These are phyloP conservation scores for Drosophila engyochracea DNA, from an alignment of 2,888 invertebrate genomes.

Conservation along the genomic window DNA sequence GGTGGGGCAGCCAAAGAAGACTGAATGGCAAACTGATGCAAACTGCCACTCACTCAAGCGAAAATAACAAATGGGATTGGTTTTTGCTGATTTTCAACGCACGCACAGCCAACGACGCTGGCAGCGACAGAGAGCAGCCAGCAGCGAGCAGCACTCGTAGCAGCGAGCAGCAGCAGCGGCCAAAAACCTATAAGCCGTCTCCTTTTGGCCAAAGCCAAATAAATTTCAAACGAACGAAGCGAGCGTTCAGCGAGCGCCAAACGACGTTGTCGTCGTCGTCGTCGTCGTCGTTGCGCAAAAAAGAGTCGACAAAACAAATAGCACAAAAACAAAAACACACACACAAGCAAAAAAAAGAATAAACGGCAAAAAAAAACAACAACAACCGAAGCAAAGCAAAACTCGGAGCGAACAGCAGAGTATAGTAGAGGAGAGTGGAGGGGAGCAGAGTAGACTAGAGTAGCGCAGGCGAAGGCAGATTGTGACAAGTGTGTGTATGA, in stretches of 20 bases:
- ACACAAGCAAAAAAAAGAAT: not conserved
- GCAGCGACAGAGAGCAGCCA: slow-evolving; percentile 54
- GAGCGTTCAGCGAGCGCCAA: slow-evolving; percentile 58
- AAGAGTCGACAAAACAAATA: slow-evolving; percentile 56
- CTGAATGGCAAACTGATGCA: slow-evolving; percentile 83
- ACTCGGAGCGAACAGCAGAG: slow-evolving; percentile 39
- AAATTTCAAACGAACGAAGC: slow-evolving; percentile 82
- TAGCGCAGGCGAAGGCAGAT: slow-evolving; percentile 46
- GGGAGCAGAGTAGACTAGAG: slow-evolving; percentile 44
- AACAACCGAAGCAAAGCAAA: slow-evolving; percentile 36
- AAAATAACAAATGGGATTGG: slow-evolving; percentile 86
- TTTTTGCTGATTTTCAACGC: slow-evolving; percentile 85
- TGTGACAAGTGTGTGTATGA: slow-evolving; percentile 82
- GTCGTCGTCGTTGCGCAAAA: slow-evolving; percentile 61
- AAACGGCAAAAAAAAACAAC: slow-evolving; percentile 16
- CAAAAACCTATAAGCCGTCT: slow-evolving; percentile 84
- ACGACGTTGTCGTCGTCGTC: slow-evolving; percentile 27
- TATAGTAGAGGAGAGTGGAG: slow-evolving; percentile 29
- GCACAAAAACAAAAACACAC: slow-evolving; percentile 59
- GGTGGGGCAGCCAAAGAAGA: slow-evolving; percentile 72
- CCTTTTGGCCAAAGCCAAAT: slow-evolving; percentile 84
- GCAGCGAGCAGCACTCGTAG: slow-evolving; percentile 44
- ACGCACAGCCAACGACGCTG: slow-evolving; percentile 52
- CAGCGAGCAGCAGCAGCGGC: slow-evolving; percentile 52
- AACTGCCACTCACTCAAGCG: slow-evolving; percentile 85